Conservation (phyloP, 2,888 invertebrate species). For the Hypercompe scribonia region DNA sequence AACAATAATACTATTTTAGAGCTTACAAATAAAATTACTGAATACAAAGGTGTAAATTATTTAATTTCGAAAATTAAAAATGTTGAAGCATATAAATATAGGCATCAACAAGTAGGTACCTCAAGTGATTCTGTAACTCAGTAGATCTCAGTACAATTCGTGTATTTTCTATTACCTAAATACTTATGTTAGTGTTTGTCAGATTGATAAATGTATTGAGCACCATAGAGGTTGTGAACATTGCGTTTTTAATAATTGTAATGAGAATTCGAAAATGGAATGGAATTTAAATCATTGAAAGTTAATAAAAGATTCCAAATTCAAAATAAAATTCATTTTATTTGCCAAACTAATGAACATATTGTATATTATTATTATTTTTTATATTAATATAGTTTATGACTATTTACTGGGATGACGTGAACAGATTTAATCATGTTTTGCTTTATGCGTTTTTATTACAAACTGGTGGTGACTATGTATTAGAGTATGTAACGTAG, state of each 20-base stretch:
- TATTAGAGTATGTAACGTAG: no score
- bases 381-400: not conserved
- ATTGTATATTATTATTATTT: not conserved
- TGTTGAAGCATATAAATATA: not conserved
- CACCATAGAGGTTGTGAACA: conserved; percentile 20
- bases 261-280: not conserved
- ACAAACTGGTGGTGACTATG: not conserved
- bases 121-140: conserved; percentile 53
- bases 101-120: conserved; percentile 53
- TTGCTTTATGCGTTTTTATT: not conserved
- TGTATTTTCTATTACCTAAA: conserved; percentile 27
- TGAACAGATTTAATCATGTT: not conserved
- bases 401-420: not conserved
- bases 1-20: conserved; percentile 59
- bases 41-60: conserved; percentile 46
- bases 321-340: not conserved
- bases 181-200: conserved; percentile 35
- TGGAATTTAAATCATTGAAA: not conserved
- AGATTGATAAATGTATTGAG: conserved; percentile 15
- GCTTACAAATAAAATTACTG: conserved; percentile 51
- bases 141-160: conserved; percentile 56
- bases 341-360: not conserved
- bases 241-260: not conserved
- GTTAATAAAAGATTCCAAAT: not conserved
- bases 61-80: conserved; percentile 3